A percentile compares a stretch with the other conserved stretches of the same genome.
phyloP scores from a whole-genome alignment of 2,797 vertebrate species.

The Synaphobranchus kaupii region DNA sequence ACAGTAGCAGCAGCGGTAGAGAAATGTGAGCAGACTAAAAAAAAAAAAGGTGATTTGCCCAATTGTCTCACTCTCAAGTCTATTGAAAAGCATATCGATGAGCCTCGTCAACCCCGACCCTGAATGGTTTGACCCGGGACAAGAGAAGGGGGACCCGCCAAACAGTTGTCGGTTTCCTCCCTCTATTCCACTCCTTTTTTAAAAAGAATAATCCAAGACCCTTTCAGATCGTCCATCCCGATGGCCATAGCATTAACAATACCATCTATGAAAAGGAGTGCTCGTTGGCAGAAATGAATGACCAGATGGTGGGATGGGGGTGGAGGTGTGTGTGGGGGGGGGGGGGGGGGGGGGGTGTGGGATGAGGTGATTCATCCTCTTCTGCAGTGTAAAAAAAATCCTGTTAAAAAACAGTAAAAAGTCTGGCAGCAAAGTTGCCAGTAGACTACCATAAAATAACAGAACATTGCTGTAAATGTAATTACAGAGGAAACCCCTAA shows the following conservation, averaged over 20 bases:
- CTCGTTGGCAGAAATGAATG: constrained; percentile 19
- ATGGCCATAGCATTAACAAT: constrained; percentile 14
- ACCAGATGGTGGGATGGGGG: background rate
- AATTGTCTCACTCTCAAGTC: background rate
- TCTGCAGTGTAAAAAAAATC: no score
- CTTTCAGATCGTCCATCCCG: background rate
- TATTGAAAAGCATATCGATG: constrained; percentile 11
- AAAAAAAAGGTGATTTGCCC: background rate
- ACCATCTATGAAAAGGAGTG: constrained; percentile 8
- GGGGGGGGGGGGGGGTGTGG: background rate
- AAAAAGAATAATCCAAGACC: background rate
- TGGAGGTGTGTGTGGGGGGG: background rate
- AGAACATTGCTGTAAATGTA: no score
- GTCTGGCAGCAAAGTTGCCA: no score
- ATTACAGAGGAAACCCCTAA: no score
- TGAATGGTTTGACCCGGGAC: background rate
- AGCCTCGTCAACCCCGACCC: constrained; percentile 6
- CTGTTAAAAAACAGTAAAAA: no score
- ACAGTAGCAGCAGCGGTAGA: background rate
- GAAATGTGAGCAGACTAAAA: background rate
- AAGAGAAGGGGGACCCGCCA: background rate
- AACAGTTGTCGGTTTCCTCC: background rate
- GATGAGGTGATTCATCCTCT: background rate
- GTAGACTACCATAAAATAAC: no score
- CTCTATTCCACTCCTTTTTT: background rate